phyloP scores from a whole-genome alignment of 2,113 vertebrate species.

The Octodon degus region DNA sequence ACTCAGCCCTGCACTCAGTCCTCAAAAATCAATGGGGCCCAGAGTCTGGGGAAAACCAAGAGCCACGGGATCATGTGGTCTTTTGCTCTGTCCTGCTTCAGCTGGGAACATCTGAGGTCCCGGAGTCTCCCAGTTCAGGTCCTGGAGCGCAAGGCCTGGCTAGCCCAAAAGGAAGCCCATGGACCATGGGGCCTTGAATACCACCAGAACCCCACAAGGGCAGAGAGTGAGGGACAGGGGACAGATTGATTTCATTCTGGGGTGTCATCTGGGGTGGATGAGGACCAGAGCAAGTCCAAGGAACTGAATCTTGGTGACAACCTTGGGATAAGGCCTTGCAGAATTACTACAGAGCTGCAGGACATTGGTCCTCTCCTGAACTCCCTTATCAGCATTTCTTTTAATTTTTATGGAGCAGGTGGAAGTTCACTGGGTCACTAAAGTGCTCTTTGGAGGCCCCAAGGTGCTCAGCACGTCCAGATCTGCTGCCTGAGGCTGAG shows the following conservation, averaged over 20 bases:
- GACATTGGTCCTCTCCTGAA: not conserved
- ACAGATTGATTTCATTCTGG: not conserved
- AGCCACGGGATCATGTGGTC: not conserved
- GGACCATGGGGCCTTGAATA: not conserved
- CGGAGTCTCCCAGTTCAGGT: not conserved
- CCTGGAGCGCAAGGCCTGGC: not conserved
- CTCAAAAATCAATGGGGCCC: not conserved
- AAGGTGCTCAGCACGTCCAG: not conserved
- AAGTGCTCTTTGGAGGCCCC: not conserved
- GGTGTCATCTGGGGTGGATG: not conserved
- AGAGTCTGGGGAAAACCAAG: not conserved
- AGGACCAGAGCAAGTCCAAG: not conserved
- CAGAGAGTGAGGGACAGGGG: not conserved
- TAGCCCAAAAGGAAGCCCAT: not conserved
- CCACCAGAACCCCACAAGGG: not conserved
- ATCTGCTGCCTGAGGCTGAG: not conserved
- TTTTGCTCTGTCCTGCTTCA: not conserved
- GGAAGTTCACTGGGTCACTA: not conserved
- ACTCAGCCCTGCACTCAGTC: not conserved
- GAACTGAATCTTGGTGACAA: not conserved
- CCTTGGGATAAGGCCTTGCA: not conserved
- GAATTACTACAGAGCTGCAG: not conserved
- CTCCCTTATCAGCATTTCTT: not conserved
- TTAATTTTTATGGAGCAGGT: not conserved
- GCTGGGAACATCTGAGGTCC: not conserved